These are phyloP conservation scores for Musca vetustissima DNA, from an alignment of 1,140 invertebrate species.

Conservation along the genomic window DNA sequence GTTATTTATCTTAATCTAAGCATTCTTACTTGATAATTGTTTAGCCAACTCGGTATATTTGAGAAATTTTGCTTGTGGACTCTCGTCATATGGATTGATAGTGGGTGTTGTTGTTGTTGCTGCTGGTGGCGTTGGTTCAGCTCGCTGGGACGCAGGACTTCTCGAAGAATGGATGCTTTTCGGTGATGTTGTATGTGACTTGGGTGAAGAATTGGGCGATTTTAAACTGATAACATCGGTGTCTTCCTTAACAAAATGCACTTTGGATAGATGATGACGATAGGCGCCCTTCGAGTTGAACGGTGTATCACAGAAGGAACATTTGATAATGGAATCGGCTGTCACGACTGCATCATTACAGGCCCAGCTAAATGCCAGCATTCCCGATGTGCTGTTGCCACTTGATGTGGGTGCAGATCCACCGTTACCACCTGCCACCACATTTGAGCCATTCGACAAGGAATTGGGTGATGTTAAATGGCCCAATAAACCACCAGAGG, in stretches of 20 bases:
- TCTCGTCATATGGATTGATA: slow-evolving; percentile 76
- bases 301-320: slow-evolving; percentile 93
- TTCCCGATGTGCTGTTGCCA: slow-evolving; percentile 70
- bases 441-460: slow-evolving; percentile 51
- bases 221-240: slow-evolving; percentile 60
- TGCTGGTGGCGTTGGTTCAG: slow-evolving; percentile 16
- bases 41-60: slow-evolving; percentile 96
- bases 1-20: slow-evolving; percentile 59
- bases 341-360: slow-evolving; percentile 88
- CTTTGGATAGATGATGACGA: slow-evolving; percentile 93
- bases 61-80: slow-evolving; percentile 93
- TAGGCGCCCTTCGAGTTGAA: slow-evolving; percentile 97
- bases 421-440: slow-evolving; percentile 41
- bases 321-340: slow-evolving; percentile 85
- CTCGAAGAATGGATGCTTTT: slow-evolving; percentile 37
- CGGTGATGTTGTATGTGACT: slow-evolving; percentile 39
- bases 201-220: slow-evolving; percentile 51
- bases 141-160: slow-evolving; percentile 40
- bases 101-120: slow-evolving; percentile 51
- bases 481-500: slow-evolving; percentile 32
- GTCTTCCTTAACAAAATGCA: slow-evolving; percentile 94
- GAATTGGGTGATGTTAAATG: slow-evolving; percentile 23
- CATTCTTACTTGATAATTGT: slow-evolving; percentile 94
- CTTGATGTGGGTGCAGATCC: slow-evolving; percentile 43
- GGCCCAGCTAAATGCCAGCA: slow-evolving; percentile 90